Base-by-base conservation (phyloP, 2,888 invertebrate species). In the Notodonta dromedarius region DNA sequence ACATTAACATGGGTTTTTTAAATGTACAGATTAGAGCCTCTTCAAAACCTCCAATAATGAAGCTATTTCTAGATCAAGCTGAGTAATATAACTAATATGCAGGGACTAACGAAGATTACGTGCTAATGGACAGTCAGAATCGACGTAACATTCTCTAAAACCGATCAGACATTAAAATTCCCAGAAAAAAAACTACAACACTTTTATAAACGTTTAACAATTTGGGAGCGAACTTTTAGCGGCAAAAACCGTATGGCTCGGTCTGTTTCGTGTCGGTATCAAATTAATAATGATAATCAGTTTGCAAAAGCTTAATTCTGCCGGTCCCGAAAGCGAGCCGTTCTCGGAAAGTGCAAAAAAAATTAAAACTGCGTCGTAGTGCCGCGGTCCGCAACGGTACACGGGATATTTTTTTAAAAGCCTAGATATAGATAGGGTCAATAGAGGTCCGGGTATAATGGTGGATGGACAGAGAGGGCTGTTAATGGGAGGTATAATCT, bases 261-360 rank as follows among this genome's bases (percentile, higher is more conserved):
- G 62, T 66, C 58, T 69, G 66, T 64, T 83, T 82, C 86, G 84
- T 85, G 84, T 75, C 76, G 68, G 78, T 78, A 78, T 80, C 81
- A 83, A 86, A 83, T 84, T 85, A 85, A 85, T 85, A 84, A 84
- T 81, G 79, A 85, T 85, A 86, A 86, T 85, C 83, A 84, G 76
- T 62, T 75, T 66, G 74, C 83, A 78, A 80, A 82, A 84, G 85
- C 86, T 83, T 85, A 85, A 85, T 84, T 85, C 85, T 59, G 73
- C 62, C 66, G 75, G 75, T 74, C 71, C 69, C 79, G 76, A 78
- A 82, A 77, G 79, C 73, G 70, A 63, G 13, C 71, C 59, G 71
- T 76, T 85, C 86, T 74, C 61, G 80, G 86, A 85, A 86, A 74
- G 64, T 64, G 69, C 74, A 83, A 84, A 80, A 86, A 80, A 72